Evolutionary conservation across 92 coral and sea anemone genomes (phyloP).

Genomic region (Epizoanthus ramosus): DNA sequence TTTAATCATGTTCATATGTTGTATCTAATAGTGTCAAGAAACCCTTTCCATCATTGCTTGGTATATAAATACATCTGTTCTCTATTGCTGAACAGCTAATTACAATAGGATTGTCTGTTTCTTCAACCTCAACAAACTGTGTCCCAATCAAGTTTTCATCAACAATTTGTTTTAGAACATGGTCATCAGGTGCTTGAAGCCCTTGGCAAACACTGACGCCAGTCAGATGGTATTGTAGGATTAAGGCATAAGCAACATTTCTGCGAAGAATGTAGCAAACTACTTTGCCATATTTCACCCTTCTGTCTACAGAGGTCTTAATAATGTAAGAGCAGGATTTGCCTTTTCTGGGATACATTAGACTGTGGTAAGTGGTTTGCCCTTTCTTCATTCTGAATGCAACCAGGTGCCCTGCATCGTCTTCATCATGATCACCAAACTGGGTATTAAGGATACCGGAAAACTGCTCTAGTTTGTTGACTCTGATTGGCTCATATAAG

Average conservation of each 20-base stretch:
- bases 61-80: constrained; percentile 46
- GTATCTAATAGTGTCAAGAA: constrained; percentile 57
- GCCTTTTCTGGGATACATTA: constrained; percentile 57
- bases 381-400: constrained; percentile 56
- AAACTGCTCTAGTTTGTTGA: constrained; percentile 21
- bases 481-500: constrained; percentile 38
- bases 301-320: background rate
- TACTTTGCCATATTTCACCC: constrained; percentile 45
- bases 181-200: constrained; percentile 39
- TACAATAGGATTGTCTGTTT: constrained; percentile 6
- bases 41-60: constrained; percentile 31
- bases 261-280: constrained; percentile 36
- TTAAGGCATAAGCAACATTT: background rate
- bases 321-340: constrained; percentile 60
- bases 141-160: constrained; percentile 19
- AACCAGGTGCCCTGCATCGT: background rate
- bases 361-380: constrained; percentile 48
- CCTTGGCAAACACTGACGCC: constrained; percentile 46
- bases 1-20: constrained; percentile 58
- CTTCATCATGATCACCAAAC: background rate
- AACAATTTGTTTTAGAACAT: constrained; percentile 44
- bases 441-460: background rate
- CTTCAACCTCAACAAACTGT: constrained; percentile 53
- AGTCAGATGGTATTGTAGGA: constrained; percentile 12
- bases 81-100: constrained; percentile 19